Percentiles rank a stretch among this genome's conserved stretches.
Evolutionary conservation across 2,797 vertebrate genomes (phyloP).

Genomic region (Rhabdophis nuchalis): DNA sequence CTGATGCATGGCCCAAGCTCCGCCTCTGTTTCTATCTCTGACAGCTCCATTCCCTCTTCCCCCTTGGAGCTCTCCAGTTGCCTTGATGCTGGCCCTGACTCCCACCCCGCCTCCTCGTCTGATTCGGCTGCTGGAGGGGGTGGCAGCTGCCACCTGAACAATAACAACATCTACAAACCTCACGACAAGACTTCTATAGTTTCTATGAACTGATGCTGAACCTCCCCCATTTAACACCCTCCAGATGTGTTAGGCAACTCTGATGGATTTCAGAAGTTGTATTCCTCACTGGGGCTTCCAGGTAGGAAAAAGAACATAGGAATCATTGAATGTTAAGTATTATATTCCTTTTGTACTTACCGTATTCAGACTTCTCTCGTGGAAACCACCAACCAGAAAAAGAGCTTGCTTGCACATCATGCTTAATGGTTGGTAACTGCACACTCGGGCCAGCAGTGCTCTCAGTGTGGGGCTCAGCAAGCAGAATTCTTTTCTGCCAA

Average conservation of each 20-base stretch:
- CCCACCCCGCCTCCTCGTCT: too few relatives aligned
- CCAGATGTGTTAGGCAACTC: background rate
- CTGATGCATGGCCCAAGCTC: too few relatives aligned
- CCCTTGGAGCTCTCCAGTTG: too few relatives aligned
- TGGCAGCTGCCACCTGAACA: too few relatives aligned
- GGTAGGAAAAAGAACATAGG: background rate
- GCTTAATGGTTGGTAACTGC: background rate
- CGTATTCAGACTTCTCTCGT: constrained; percentile 42
- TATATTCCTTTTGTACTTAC: constrained; percentile 13
- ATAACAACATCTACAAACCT: background rate
- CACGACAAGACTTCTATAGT: background rate
- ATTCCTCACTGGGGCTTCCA: background rate
- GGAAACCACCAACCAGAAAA: constrained; percentile 41
- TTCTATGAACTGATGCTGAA: background rate
- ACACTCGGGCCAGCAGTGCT: constrained; percentile 19
- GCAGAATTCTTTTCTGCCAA: constrained; percentile 46
- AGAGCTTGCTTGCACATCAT: constrained; percentile 38
- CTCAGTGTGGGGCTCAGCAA: constrained; percentile 44
- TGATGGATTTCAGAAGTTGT: background rate
- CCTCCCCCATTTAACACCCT: background rate
- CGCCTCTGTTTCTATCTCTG: too few relatives aligned
- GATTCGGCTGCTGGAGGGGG: too few relatives aligned
- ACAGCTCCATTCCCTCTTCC: too few relatives aligned
- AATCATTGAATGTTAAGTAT: background rate
- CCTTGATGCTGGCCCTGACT: too few relatives aligned